These are phyloP conservation scores for Aphidius ervi DNA, from an alignment of 1,140 invertebrate genomes.

Conservation along the genomic window DNA sequence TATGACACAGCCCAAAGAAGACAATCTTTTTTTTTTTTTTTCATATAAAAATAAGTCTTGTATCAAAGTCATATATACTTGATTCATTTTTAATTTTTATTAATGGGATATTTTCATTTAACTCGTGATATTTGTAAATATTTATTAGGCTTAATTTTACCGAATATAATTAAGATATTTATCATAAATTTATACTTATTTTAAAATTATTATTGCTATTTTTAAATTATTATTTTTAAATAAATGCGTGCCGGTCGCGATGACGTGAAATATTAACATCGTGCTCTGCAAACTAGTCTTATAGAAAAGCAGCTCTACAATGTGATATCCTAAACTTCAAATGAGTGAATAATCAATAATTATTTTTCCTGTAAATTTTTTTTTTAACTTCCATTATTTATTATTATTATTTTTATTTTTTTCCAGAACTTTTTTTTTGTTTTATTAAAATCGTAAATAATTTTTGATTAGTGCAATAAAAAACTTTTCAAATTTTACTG, in stretches of 20 bases:
- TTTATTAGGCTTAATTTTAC: constrained; percentile 1
- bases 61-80: background rate
- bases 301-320: constrained; percentile 40
- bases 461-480: too few species aligned
- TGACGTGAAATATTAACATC: background rate
- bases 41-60: background rate
- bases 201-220: background rate
- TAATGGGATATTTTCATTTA: background rate
- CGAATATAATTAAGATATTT: background rate
- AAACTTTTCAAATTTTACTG: too few species aligned
- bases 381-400: constrained; percentile 10
- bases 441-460: too few species aligned
- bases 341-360: constrained; percentile 21
- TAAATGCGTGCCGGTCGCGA: background rate
- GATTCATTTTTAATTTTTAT: background rate
- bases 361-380: constrained; percentile 25
- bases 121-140: constrained; percentile 23
- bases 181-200: background rate
- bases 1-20: constrained; percentile 11
- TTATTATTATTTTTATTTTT: background rate
- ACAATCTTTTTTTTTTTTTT: background rate
- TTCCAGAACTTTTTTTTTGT: background rate
- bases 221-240: background rate
- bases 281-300: constrained; percentile 37
- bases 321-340: constrained; percentile 41